Evolutionary conservation across 1,140 invertebrate genomes (phyloP).

Genomic region (Leptestheria dahalacensis): DNA sequence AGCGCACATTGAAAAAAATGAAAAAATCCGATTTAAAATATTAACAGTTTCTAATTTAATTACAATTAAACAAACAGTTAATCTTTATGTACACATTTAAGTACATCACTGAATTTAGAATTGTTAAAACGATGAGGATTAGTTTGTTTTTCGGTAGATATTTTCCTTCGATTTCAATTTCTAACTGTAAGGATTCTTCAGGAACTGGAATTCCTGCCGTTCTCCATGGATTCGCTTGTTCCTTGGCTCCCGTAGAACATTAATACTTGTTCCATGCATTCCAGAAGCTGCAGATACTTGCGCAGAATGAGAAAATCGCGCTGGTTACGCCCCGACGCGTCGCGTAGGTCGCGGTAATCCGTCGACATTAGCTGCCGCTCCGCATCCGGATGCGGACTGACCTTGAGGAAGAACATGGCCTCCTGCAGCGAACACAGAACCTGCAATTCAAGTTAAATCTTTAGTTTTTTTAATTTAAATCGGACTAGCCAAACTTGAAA

Average conservation of each 20-base stretch:
- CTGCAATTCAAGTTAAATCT: neutral
- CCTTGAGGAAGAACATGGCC: constrained; percentile 36
- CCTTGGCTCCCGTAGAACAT: constrained; percentile 25
- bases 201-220: neutral
- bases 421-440: constrained; percentile 38
- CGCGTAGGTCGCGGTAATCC: constrained; percentile 31
- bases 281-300: constrained; percentile 45
- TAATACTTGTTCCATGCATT: constrained; percentile 41
- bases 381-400: constrained; percentile 33
- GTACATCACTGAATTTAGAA: too few relatives aligned
- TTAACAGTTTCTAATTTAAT: too few relatives aligned
- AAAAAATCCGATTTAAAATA: too few relatives aligned
- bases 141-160: neutral
- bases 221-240: neutral
- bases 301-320: constrained; percentile 48
- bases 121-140: neutral
- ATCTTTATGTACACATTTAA: neutral
- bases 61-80: too few relatives aligned
- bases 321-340: constrained; percentile 32
- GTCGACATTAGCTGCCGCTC: constrained; percentile 38
- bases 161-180: neutral
- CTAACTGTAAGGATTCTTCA: neutral
- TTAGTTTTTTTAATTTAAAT: too few relatives aligned
- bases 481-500: neutral
- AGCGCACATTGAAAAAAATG: too few relatives aligned